Evolutionary conservation across 2,888 invertebrate genomes (phyloP).

Genomic region (Tinea pellionella): DNA sequence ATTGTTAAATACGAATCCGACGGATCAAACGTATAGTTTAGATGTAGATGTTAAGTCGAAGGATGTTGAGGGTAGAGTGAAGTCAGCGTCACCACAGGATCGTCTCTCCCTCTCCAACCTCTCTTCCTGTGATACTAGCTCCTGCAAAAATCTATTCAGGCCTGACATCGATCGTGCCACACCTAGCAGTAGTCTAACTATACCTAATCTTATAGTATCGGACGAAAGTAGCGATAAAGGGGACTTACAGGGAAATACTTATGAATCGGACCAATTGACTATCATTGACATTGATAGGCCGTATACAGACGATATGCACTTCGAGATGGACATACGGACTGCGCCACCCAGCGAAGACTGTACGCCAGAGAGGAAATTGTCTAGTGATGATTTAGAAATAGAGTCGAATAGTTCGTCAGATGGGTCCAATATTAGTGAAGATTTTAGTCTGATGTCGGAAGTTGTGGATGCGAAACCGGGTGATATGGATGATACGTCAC

Average conservation of each 20-base stretch:
- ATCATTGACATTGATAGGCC: slow-evolving; percentile 74
- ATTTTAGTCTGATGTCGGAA: slow-evolving; percentile 78
- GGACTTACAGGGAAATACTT: slow-evolving; percentile 62
- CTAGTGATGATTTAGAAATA: slow-evolving; percentile 56
- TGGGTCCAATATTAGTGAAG: slow-evolving; percentile 75
- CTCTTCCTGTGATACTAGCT: slow-evolving; percentile 59
- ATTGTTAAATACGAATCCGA: slow-evolving; percentile 49
- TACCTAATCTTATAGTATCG: slow-evolving; percentile 61
- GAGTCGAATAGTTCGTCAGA: slow-evolving; percentile 71
- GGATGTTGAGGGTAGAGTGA: slow-evolving; percentile 20
- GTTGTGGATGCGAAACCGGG: slow-evolving; percentile 68
- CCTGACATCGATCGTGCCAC: slow-evolving; percentile 39
- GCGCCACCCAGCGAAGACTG: slow-evolving; percentile 49
- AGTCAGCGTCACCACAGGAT: slow-evolving; percentile 44
- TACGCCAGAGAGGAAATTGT: slow-evolving; percentile 52
- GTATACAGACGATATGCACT: slow-evolving; percentile 58
- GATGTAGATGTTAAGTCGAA: slow-evolving; percentile 36
- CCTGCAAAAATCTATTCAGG: slow-evolving; percentile 53
- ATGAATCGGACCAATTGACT: slow-evolving; percentile 73
- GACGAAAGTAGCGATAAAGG: slow-evolving; percentile 53
- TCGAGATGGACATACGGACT: slow-evolving; percentile 40
- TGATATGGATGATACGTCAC: slow-evolving; percentile 54
- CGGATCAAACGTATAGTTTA: slow-evolving; percentile 35
- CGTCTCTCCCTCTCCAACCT: slow-evolving; percentile 53
- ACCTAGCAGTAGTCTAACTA: slow-evolving; percentile 53